Evolutionary conservation across 2,113 vertebrate species (phyloP).

Genomic region (Capra hircus): DNA sequence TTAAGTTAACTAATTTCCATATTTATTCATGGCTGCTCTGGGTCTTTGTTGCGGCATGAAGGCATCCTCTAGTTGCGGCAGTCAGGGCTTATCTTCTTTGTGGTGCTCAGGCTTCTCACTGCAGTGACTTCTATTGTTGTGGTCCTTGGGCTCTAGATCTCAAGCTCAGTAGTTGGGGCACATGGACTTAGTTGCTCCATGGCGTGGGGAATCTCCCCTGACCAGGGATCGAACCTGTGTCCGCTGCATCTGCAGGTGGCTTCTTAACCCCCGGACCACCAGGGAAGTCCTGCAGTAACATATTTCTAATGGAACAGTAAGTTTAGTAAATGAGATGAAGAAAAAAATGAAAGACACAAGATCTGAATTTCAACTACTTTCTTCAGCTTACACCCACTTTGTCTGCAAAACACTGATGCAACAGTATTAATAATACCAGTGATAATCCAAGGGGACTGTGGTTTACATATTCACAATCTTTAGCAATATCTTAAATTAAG

Average conservation of each 20-base stretch:
- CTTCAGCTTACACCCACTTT: neutral
- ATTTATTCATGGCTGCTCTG: neutral
- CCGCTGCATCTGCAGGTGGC: neutral
- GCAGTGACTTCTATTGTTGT: neutral
- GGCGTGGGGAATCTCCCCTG: neutral
- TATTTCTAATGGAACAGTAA: neutral
- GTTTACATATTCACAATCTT: neutral
- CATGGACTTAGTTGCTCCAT: neutral
- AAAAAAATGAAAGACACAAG: neutral
- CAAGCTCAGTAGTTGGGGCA: neutral
- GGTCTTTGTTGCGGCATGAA: neutral
- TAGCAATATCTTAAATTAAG: neutral
- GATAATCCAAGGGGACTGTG: neutral
- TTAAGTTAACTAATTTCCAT: neutral
- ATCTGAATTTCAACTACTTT: neutral
- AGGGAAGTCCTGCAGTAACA: neutral
- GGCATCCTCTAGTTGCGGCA: neutral
- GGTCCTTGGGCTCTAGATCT: neutral
- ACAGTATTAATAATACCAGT: neutral
- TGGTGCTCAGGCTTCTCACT: neutral
- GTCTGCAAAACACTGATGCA: neutral
- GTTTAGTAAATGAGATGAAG: neutral
- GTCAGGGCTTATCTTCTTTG: neutral
- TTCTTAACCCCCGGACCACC: neutral
- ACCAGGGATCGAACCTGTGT: neutral